These are phyloP conservation scores for Pyxicephalus adspersus DNA, from an alignment of 2,113 vertebrate species.

Conservation along the genomic window DNA sequence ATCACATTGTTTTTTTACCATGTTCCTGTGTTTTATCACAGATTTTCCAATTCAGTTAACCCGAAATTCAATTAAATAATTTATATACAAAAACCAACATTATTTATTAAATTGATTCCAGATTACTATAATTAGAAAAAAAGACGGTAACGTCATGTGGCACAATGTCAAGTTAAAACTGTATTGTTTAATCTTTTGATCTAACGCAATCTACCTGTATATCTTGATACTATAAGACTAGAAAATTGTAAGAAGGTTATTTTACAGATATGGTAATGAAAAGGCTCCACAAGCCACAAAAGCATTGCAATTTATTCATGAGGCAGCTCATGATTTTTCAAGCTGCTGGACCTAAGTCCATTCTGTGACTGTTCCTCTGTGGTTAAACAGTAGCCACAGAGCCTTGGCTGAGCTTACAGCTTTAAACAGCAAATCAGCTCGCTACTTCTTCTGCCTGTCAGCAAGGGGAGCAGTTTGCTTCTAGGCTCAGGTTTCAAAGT, in stretches of 20 bases:
- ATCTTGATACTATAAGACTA: neutral
- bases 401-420: neutral
- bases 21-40: too few relatives aligned
- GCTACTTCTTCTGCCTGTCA: constrained; percentile 19
- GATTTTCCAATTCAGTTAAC: too few relatives aligned
- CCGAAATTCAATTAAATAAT: too few relatives aligned
- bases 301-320: neutral
- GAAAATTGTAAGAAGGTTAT: too few relatives aligned
- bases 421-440: constrained; percentile 21
- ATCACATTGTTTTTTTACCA: too few relatives aligned
- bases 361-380: constrained; percentile 36
- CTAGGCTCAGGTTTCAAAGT: constrained; percentile 41
- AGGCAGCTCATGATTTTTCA: constrained; percentile 14
- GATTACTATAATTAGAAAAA: too few relatives aligned
- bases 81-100: too few relatives aligned
- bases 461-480: constrained; percentile 23
- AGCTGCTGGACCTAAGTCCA: neutral
- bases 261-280: too few relatives aligned
- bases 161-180: too few relatives aligned
- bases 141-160: too few relatives aligned
- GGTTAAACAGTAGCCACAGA: constrained; percentile 45
- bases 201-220: neutral
- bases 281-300: neutral
- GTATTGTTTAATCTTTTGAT: too few relatives aligned
- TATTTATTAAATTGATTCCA: too few relatives aligned